Conservation (phyloP, 2,113 vertebrate species). For the Rhabdornis inornatus region DNA sequence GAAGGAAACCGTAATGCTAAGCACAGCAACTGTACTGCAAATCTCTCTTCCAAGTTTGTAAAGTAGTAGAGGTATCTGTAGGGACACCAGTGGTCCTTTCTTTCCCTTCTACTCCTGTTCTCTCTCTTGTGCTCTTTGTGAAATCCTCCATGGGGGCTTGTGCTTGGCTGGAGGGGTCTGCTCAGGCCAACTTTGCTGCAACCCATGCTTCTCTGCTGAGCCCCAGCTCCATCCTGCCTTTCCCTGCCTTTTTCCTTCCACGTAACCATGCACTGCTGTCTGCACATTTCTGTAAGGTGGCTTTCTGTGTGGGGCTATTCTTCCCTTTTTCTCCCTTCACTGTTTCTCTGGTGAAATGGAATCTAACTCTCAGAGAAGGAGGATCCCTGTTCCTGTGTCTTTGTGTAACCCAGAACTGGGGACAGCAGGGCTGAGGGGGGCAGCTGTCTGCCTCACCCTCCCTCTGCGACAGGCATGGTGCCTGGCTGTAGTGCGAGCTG, state of each 20-base stretch:
- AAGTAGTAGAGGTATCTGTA: not conserved
- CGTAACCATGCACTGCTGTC: not conserved
- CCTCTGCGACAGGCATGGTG: fast-evolving
- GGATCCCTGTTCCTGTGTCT: not conserved
- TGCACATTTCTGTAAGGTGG: not conserved
- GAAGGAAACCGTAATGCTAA: not conserved
- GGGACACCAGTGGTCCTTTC: not conserved
- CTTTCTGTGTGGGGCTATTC: not conserved
- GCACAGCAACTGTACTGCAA: not conserved
- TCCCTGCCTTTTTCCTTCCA: not conserved
- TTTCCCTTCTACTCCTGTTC: not conserved
- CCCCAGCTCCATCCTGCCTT: not conserved
- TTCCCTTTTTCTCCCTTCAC: not conserved
- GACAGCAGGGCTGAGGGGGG: fast-evolving
- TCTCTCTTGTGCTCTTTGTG: not conserved
- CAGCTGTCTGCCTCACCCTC: not conserved
- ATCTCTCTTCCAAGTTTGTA: not conserved
- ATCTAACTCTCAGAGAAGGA: not conserved
- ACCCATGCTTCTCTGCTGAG: not conserved
- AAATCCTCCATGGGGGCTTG: not conserved
- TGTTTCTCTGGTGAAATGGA: not conserved
- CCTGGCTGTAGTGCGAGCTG: not conserved
- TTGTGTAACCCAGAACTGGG: not conserved
- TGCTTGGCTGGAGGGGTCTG: not conserved
- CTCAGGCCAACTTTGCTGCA: not conserved